Evolutionary conservation across 2,888 invertebrate species (phyloP).

Genomic region (Trichacis sp.): DNA sequence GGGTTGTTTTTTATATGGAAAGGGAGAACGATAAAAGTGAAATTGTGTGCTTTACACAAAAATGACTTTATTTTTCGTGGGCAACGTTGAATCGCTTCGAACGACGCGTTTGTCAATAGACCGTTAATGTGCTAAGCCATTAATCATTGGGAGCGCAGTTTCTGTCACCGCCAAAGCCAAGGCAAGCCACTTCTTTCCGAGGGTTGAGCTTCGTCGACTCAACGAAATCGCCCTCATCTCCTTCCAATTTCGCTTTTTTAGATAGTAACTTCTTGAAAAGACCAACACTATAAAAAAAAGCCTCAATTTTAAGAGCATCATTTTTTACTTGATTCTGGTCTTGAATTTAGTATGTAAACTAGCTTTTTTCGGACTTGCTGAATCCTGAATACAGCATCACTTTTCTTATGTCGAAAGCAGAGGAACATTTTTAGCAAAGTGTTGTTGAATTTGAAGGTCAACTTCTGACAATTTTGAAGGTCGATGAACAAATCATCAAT

Average conservation of each 20-base stretch:
- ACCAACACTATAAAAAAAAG: slow-evolving; percentile 17
- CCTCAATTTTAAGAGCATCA: no score
- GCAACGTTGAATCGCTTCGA: slow-evolving; percentile 51
- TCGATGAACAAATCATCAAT: no score
- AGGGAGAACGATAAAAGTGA: slow-evolving; percentile 4
- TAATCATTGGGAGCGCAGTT: slow-evolving; percentile 67
- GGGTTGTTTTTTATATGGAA: neutral
- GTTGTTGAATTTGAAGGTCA: no score
- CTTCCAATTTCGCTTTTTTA: slow-evolving; percentile 32
- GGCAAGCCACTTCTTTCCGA: slow-evolving; percentile 48
- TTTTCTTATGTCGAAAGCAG: no score
- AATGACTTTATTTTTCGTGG: slow-evolving; percentile 37
- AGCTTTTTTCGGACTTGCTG: no score
- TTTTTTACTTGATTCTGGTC: no score
- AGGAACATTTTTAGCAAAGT: no score
- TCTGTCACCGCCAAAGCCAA: slow-evolving; percentile 61
- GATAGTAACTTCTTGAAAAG: slow-evolving; percentile 24
- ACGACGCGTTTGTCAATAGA: slow-evolving; percentile 69
- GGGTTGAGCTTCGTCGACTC: slow-evolving; percentile 40
- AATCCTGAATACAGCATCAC: no score
- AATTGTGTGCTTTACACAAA: slow-evolving; percentile 31
- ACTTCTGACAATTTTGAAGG: no score
- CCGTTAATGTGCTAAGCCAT: slow-evolving; percentile 70
- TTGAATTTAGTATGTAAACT: no score
- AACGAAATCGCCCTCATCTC: slow-evolving; percentile 45